Evolutionary conservation across 1,140 invertebrate genomes (phyloP), one percentile per base, ranked within the genome.

Genomic region (Gonioctena quinquepunctata): DNA sequence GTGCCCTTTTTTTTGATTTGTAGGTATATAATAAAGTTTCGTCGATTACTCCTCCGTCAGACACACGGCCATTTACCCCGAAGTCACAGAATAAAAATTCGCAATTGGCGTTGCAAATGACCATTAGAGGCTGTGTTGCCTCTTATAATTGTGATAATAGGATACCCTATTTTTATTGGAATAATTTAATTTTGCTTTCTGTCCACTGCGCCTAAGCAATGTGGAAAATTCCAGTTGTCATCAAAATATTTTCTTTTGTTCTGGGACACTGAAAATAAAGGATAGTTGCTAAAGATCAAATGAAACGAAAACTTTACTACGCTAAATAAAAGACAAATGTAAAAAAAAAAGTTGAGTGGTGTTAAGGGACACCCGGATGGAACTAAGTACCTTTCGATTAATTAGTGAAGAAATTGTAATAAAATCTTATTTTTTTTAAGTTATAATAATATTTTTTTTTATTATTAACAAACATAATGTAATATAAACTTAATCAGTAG

Each of bases 111-210:
- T 69, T 64, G 3, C n/a, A 21, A 19, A 69, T 54, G 16, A 27
- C 70, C 70, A 68, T 68, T n/a, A 71, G 33, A 60, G 13, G 50
- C 69, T 71, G 25, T 52, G 5, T 22, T 28, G n/a, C 3, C 52
- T 16, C 54, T 71, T 71, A 50, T 71, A 71, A 26, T 68, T 68
- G 42, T 56, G 68, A 63, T 22, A 71, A 63, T 71, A 71, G 5
- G 59, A 68, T n/a, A 57, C 65, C 49, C 65, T 68, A 56, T 26
- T 52, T 8, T 0, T 8, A 49, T 3, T n/a, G 70, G 65, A 5
- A 56, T 23, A 1, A 68, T 68, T 26, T 49, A 18, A 11, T 48
- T 16, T 26, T 59, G 23, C 18, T 59, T 68, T 19, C 66, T 28
- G 42, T 68, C 56, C 6, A 68, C 27, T 5, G 66, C 54, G 21